Percentiles rank a stretch among this genome's conserved stretches.
Conservation (phyloP, 2,888 invertebrate species). For the Pollenia angustigena region DNA sequence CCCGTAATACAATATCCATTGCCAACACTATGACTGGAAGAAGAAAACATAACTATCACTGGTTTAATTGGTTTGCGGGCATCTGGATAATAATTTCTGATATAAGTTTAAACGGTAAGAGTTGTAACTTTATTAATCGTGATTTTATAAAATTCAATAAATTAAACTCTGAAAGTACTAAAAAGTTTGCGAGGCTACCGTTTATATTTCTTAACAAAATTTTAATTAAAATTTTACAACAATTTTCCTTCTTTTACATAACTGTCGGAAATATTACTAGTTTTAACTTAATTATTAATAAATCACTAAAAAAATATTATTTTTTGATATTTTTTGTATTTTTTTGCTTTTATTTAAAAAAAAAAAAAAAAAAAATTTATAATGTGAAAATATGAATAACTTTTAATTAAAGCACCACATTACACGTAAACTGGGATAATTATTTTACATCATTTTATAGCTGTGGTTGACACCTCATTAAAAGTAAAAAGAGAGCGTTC, state of each 20-base stretch:
- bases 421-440: conserved; percentile 14
- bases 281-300: no score
- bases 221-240: no score
- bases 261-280: no score
- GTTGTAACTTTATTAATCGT: no score
- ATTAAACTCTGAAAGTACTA: no score
- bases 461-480: conserved; percentile 66
- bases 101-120: conserved; percentile 83
- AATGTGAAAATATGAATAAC: background rate
- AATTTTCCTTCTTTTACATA: no score
- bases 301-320: no score
- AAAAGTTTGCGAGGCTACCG: no score
- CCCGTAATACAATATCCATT: conserved; percentile 11
- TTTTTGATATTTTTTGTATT: background rate
- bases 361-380: background rate
- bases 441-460: conserved; percentile 21
- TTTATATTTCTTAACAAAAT: no score
- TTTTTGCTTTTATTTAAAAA: background rate
- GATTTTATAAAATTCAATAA: no score
- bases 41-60: conserved; percentile 79
- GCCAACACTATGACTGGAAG: conserved; percentile 77
- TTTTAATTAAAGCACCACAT: background rate
- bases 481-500: conserved; percentile 6
- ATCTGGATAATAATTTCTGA: conserved; percentile 83
- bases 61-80: conserved; percentile 82